Base-by-base conservation (phyloP, 2,797 vertebrate species). In the Darevskia mixta region DNA sequence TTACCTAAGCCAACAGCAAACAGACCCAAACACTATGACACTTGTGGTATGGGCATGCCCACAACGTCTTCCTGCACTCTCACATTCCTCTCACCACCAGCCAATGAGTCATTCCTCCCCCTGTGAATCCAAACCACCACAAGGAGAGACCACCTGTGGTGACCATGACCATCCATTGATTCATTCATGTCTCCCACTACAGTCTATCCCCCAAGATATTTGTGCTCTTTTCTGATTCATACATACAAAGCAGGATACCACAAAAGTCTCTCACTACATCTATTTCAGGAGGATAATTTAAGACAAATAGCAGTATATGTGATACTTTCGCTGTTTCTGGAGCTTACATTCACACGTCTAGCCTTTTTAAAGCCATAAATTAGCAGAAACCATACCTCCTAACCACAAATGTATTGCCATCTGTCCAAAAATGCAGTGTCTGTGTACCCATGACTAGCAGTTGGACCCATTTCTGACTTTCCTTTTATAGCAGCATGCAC, bases 81-180 rank as follows among this genome's bases (percentile, higher is more conserved):
- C 88, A 79, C 88, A 88, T 87, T 85, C 73, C 89, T 32, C 1
- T 25, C 88, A 75, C 69, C 15, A 82, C 86, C 88, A 85, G 90
- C 83, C 67, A 0, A 6, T 88, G 92, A 92, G 84, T 85, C 91
- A 88, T n/a, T 0, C 27, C 71, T 80, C 83, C 87, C 55, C 75
- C 89, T 93, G 79, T 80, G 85, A 75, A 1, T 1, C 0, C 73
- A 85, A 71, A 58, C 83, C 0, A 0, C 35, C 90, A 49, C 83
- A 71, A 80, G 85, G 29, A 5, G 55, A 83, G 87, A 92, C 76
- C 89, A 89, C 92, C 93, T 69, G 86, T 85, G 88, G 58, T 64
- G 29, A 55, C 43, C 82, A 38, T 78, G 29, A 55, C 43, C 82
- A 38, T 78, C 88, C 88, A 5, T 1, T 27, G 84, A 79, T 41